phyloP scores from a whole-genome alignment of 2,888 invertebrate species.

The Scelioninae gen. 2 region DNA sequence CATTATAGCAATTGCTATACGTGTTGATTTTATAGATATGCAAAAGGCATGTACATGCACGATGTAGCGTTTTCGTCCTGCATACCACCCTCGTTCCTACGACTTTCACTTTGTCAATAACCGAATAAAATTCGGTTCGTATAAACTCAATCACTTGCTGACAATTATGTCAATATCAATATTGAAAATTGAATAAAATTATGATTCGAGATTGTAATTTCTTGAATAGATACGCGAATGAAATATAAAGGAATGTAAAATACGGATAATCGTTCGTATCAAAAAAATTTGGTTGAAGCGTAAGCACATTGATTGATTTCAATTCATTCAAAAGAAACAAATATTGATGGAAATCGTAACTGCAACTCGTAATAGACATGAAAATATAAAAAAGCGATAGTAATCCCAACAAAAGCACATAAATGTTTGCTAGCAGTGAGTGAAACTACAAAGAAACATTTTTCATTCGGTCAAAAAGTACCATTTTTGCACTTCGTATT shows the following conservation, averaged over 20 bases:
- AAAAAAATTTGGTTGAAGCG: conserved; percentile 9
- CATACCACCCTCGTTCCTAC: conserved; percentile 49
- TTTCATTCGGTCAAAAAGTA: too few species aligned
- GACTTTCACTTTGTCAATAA: conserved; percentile 35
- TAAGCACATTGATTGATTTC: conserved; percentile 18
- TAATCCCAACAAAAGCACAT: conserved; percentile 33
- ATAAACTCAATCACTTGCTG: conserved; percentile 11
- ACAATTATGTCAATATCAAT: background rate
- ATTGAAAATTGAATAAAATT: conserved; percentile 11
- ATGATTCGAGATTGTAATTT: background rate
- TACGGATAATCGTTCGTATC: background rate
- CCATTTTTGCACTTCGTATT: too few species aligned
- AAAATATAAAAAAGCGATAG: conserved; percentile 40
- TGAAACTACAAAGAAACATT: conserved; percentile 12
- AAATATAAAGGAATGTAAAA: background rate
- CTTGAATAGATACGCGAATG: too few species aligned
- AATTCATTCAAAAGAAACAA: conserved; percentile 13
- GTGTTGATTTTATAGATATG: conserved; percentile 62
- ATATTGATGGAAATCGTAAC: conserved; percentile 12
- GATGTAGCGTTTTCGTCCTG: conserved; percentile 58
- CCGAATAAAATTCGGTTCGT: too few species aligned
- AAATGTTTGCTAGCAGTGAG: conserved; percentile 37
- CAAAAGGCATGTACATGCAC: conserved; percentile 66
- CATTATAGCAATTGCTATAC: conserved; percentile 61
- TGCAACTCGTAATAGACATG: conserved; percentile 22